A percentile compares a stretch with the other conserved stretches of the same genome.
Evolutionary conservation across 2,113 vertebrate species (phyloP).

Genomic region (Xiphias gladius): DNA sequence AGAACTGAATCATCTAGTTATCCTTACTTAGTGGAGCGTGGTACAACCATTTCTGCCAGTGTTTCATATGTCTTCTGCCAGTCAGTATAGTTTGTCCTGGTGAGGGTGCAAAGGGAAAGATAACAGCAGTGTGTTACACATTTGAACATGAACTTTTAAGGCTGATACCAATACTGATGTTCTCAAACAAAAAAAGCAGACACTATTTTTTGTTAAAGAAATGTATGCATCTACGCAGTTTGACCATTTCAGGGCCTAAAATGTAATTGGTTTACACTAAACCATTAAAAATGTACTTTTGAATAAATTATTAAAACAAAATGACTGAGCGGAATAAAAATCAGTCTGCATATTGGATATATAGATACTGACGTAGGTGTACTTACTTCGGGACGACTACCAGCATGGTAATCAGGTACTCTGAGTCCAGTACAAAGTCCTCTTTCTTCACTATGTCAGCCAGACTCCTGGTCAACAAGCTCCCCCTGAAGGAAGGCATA

Average conservation of each 20-base stretch:
- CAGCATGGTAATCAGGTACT: constrained; percentile 96
- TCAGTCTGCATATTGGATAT: neutral
- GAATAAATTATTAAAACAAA: neutral
- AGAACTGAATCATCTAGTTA: neutral
- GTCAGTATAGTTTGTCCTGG: constrained; percentile 90
- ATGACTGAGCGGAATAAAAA: neutral
- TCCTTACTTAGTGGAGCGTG: constrained; percentile 98
- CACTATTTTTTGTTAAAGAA: neutral
- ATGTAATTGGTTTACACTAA: neutral
- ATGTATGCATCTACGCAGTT: neutral
- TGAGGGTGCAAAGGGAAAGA: constrained; percentile 2
- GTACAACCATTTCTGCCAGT: constrained; percentile 97
- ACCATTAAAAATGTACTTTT: neutral
- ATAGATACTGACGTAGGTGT: neutral
- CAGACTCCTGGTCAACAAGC: constrained; percentile 96
- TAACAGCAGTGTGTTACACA: neutral
- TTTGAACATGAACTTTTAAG: neutral
- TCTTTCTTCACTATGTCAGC: constrained; percentile 99
- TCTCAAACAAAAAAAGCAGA: neutral
- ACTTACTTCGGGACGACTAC: constrained; percentile 98
- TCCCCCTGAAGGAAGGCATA: constrained; percentile 86
- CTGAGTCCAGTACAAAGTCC: constrained; percentile 98
- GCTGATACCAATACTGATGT: neutral
- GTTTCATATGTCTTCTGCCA: constrained; percentile 99
- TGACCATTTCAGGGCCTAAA: neutral